phyloP scores from a whole-genome alignment of 2,113 vertebrate species.

The Nymphicus hollandicus region DNA sequence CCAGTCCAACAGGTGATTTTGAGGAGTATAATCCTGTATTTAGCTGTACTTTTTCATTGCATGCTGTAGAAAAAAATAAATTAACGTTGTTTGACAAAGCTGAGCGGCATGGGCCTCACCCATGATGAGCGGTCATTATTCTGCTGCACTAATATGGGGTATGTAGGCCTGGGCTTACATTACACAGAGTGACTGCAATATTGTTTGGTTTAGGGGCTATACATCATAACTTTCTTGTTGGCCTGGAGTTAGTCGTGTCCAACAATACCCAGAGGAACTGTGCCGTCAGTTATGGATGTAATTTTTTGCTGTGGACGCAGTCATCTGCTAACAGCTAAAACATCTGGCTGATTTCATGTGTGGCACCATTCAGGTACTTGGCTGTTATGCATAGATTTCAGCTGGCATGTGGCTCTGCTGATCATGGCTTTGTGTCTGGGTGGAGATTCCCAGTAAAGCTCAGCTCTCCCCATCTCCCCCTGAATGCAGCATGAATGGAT shows the following conservation, averaged over 20 bases:
- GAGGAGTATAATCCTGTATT: neutral
- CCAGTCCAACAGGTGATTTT: neutral
- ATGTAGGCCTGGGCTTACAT: neutral
- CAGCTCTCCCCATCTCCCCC: neutral
- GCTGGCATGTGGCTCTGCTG: rapidly evolving
- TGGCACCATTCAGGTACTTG: neutral
- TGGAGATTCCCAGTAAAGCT: neutral
- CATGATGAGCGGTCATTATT: neutral
- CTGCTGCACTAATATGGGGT: neutral
- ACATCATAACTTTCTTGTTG: neutral
- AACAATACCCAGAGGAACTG: neutral
- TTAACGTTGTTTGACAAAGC: neutral
- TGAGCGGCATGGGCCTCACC: neutral
- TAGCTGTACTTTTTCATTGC: neutral
- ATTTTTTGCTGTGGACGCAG: neutral
- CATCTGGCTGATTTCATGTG: rapidly evolving
- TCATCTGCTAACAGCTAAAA: neutral
- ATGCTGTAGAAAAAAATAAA: rapidly evolving
- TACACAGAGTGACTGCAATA: neutral
- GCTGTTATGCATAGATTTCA: neutral
- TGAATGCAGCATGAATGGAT: neutral
- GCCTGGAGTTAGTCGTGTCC: neutral
- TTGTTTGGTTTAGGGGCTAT: neutral
- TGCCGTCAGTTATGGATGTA: neutral
- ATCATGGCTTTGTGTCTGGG: neutral